phyloP scores from a whole-genome alignment of 2,797 vertebrate genomes.

The Epinephelus awoara region DNA sequence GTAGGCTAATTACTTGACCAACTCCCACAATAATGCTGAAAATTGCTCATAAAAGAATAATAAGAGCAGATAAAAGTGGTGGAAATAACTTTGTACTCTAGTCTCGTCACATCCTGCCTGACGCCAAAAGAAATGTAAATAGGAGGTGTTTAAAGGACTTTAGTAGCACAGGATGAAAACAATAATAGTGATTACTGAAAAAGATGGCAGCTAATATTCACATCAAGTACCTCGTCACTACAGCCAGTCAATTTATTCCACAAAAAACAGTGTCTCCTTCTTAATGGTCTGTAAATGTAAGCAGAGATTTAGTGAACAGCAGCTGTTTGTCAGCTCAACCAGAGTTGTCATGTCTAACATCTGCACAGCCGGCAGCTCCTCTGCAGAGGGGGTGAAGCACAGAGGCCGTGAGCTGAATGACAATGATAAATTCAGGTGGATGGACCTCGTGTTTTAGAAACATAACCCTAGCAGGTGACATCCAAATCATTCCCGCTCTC shows the following conservation, averaged over 20 bases:
- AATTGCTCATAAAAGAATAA: conserved; percentile 76
- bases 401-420: conserved; percentile 69
- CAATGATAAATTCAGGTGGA: conserved; percentile 76
- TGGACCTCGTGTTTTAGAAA: conserved; percentile 72
- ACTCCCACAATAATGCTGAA: conserved; percentile 63
- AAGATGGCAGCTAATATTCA: conserved; percentile 10
- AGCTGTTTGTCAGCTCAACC: conserved; percentile 62
- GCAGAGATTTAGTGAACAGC: conserved; percentile 46
- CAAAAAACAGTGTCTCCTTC: conserved; percentile 5
- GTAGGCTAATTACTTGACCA: conserved; percentile 77
- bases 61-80: conserved; percentile 64
- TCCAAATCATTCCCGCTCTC: conserved; percentile 66
- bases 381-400: conserved; percentile 56
- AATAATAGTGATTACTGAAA: conserved; percentile 6
- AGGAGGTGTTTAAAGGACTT: conserved; percentile 35
- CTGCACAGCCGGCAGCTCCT: conserved; percentile 69
- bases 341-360: conserved; percentile 60
- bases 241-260: conserved; percentile 7
- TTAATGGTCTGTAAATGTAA: conserved; percentile 40
- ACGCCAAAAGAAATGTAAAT: conserved; percentile 41
- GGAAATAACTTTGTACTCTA: conserved; percentile 47
- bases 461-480: conserved; percentile 76
- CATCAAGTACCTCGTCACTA: background rate
- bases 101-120: conserved; percentile 20
- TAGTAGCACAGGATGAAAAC: conserved; percentile 12